Evolutionary conservation across 2,113 vertebrate genomes (phyloP), one percentile per base, ranked within the genome.

Genomic region (Craseonycteris thonglongyai): DNA sequence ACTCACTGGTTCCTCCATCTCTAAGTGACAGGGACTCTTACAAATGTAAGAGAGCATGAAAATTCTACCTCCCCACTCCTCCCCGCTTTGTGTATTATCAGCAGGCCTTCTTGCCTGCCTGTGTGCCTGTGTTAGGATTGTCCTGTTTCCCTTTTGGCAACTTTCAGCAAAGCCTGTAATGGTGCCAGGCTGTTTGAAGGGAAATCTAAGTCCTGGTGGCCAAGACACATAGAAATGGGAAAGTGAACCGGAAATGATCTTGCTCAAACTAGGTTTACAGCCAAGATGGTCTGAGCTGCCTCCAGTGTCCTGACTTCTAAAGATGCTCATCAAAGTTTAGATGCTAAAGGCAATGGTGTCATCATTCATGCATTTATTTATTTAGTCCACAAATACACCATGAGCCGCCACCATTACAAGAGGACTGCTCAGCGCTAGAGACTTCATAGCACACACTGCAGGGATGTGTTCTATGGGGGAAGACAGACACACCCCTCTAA

Each of bases 61-160:
- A 51, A 49, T 75, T 33, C 33, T 22, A 22, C 58, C 63, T 71
- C 35, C 30, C 4, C 0, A 1, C 28, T 11, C 58, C 80, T 65
- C 92, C 63, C 22, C 33, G 71, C 33, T 56, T 45, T 16, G n/a
- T 42, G 7, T 11, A 19, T 88, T 90, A 90, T 75, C 75, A 78
- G 90, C 59, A 80, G 68, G 58, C 38, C 22, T 80, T 40, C 61
- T 35, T 83, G 74, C 59, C 42, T 69, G 84, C 75, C 56, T n/a
- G 18, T 10, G 56, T 69, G 84, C 75, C 56, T n/a, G 18, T 10
- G 56, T 71, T 79, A n/a, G 49, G 35, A 65, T 54, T 90, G 83
- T 94, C 71, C 61, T 21, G 5, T 35, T 96, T 94, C 83, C 81
- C 38, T 81, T 84, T 90, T 84, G 94, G 89, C 91, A 95, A 18